Base-by-base conservation (phyloP, 2,888 invertebrate genomes). In the Lissocephala sabroskyi region DNA sequence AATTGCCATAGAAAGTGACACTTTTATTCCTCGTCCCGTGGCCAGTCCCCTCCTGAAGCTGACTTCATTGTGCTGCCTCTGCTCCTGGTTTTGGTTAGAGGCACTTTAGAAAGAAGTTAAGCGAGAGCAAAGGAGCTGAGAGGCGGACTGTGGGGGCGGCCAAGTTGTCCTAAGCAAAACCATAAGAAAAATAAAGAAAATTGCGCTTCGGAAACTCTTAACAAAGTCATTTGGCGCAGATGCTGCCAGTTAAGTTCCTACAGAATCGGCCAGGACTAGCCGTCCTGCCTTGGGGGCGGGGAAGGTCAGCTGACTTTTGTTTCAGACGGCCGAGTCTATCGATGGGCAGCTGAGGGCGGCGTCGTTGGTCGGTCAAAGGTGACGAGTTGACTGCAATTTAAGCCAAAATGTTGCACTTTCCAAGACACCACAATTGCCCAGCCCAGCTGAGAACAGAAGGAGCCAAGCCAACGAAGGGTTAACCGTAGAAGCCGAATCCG, bases 1-100 rank as follows among this genome's bases (percentile, higher is more conserved):
- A 73, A 73, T 78, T 75, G 78, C 73, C 78, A 77, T 67, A 71
- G 78, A 78, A 77, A 73, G 73, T 77, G 73, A 77, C 78, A 73
- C 78, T 77, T 73, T 77, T 71, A 73, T 71, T 70, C 58, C 59
- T 77, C 56, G 60, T 53, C 48, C 13, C 13, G 59, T 57, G 14
- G 37, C 37, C 19, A 19, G 17, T 19, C 28, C 16, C 35, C 5
- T 44, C 36, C 7, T 28, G 7, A n/a, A n/a, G 61, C 49, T 49
- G 64, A 32, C 4, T 10, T 49, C 67, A 61, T 63, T 74, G 67
- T 74, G 52, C 65, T n/a, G n/a, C n/a, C n/a, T n/a, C n/a, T n/a
- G n/a, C n/a, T n/a, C n/a, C n/a, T n/a, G n/a, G n/a, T 56, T 43
- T 52, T 23, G 28, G 42, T 33, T 39, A 16, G 4, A 42, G 51